Evolutionary conservation across 1,140 invertebrate genomes (phyloP).

Genomic region (Bombyx mandarina): DNA sequence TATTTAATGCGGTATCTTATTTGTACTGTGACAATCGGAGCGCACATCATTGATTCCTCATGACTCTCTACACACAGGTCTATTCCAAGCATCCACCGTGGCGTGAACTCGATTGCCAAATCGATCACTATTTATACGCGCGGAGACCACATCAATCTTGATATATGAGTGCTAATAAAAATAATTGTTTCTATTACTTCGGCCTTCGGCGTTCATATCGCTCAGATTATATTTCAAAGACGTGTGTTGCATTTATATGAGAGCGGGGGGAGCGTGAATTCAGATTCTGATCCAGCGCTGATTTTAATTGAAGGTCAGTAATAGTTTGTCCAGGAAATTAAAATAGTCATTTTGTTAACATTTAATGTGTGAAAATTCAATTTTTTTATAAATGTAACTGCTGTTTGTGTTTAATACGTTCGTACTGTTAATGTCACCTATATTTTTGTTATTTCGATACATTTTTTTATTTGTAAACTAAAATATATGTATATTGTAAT

Average conservation of each 20-base stretch:
- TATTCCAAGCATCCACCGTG: slow-evolving; percentile 1
- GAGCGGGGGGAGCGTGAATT: background rate
- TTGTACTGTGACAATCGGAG: background rate
- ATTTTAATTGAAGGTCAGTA: no score
- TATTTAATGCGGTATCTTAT: no score
- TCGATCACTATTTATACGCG: slow-evolving; percentile 57
- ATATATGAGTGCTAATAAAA: background rate
- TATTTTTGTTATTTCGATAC: no score
- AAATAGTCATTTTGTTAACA: no score
- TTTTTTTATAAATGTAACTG: no score
- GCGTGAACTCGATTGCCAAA: slow-evolving; percentile 43
- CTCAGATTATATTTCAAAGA: background rate
- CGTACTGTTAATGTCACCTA: no score
- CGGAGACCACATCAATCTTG: slow-evolving; percentile 3
- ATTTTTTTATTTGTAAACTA: no score
- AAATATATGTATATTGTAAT: no score
- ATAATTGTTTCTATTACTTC: background rate
- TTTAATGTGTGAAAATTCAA: no score
- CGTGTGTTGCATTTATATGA: background rate
- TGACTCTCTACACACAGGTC: background rate
- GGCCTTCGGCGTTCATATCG: background rate
- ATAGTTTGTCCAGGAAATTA: no score
- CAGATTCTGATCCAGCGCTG: no score
- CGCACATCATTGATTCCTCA: slow-evolving; percentile 1
- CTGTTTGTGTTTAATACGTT: no score